phyloP scores from a whole-genome alignment of 2,113 vertebrate genomes.

The Hemiprocne comata region DNA sequence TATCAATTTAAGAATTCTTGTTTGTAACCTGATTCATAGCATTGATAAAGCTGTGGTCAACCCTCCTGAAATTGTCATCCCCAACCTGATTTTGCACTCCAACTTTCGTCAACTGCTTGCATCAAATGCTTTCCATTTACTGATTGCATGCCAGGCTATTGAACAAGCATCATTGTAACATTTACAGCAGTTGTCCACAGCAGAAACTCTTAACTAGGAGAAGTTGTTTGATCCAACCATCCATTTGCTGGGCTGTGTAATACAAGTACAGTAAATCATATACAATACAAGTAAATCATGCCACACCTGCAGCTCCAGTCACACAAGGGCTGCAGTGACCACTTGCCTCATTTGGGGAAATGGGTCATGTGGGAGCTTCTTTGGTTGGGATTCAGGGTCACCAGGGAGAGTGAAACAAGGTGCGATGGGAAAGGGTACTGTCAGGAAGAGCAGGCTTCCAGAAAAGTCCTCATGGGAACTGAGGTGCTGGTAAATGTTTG shows the following conservation, averaged over 20 bases:
- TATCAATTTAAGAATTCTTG: not conserved
- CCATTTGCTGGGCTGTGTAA: not conserved
- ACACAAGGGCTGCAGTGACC: not conserved
- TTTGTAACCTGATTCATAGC: not conserved
- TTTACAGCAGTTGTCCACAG: not conserved
- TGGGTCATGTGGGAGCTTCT: not conserved
- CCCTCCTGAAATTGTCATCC: not conserved
- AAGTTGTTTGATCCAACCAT: not conserved
- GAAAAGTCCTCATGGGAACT: not conserved
- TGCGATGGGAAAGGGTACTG: not conserved
- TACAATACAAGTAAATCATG: not conserved
- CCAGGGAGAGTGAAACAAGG: not conserved
- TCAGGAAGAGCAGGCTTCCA: not conserved
- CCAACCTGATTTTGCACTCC: not conserved
- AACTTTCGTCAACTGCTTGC: not conserved
- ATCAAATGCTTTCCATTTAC: not conserved
- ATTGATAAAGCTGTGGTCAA: not conserved
- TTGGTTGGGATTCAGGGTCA: not conserved
- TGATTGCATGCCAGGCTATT: not conserved
- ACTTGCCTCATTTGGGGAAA: not conserved
- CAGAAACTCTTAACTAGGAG: not conserved
- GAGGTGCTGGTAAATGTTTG: not conserved
- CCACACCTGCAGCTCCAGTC: not conserved
- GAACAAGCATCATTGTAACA: not conserved
- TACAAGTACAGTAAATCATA: too few species aligned